Evolutionary conservation across 2,113 vertebrate genomes (phyloP).

Genomic region (Ginglymostoma cirratum): DNA sequence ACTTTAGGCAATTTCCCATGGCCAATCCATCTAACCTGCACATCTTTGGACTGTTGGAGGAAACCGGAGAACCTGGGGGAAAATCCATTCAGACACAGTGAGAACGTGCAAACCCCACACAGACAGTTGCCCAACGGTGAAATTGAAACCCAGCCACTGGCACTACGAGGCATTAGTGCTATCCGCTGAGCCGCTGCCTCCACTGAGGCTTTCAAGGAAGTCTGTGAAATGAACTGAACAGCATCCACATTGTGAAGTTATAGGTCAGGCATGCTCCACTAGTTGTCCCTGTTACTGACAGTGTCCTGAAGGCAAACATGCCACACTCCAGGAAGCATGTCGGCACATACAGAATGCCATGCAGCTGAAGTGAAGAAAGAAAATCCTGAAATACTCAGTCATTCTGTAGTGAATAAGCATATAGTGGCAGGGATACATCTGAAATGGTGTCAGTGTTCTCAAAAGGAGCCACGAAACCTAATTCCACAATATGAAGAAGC

Average conservation of each 20-base stretch:
- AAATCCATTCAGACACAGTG: no score
- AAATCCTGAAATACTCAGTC: neutral
- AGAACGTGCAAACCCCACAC: no score
- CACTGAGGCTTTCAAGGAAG: neutral
- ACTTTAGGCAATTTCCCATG: no score
- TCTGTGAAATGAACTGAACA: neutral
- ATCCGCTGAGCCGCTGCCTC: no score
- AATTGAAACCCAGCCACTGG: no score
- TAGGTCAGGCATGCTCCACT: neutral
- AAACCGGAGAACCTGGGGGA: no score
- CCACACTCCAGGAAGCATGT: neutral
- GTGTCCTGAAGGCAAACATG: neutral
- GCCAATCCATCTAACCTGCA: no score
- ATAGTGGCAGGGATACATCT: no score
- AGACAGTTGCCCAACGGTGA: no score
- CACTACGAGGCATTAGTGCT: no score
- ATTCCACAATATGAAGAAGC: neutral
- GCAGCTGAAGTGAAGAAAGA: neutral
- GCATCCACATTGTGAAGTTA: neutral
- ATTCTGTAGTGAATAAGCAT: neutral
- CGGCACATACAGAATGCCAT: neutral
- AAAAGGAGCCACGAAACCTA: neutral
- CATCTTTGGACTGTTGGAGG: no score
- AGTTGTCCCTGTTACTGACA: neutral
- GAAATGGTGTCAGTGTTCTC: neutral